Percentiles rank a stretch among this genome's conserved stretches.
Conservation (phyloP, 92 coral and sea anemone genomes). For the Phymanthus crucifer region DNA sequence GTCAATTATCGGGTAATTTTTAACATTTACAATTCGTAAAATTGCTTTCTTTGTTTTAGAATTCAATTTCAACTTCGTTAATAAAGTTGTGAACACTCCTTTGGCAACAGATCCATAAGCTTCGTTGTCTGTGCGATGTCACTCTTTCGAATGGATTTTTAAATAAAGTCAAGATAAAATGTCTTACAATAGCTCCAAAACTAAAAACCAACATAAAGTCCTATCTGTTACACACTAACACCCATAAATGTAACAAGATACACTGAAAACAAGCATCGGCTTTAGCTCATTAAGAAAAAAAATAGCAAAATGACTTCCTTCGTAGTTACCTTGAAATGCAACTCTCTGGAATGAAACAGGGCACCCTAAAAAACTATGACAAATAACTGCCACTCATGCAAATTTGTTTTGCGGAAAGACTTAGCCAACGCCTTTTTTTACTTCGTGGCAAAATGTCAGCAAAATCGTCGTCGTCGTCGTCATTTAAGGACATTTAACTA, state of each 20-base stretch:
- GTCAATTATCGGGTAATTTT: not conserved
- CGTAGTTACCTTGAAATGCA: constrained; percentile 4
- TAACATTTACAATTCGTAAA: not conserved
- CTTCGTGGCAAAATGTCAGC: not conserved
- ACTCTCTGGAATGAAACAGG: constrained; percentile 3
- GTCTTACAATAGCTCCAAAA: not conserved
- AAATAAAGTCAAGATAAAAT: not conserved
- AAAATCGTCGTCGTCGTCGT: too few species aligned
- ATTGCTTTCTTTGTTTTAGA: not conserved
- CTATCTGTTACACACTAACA: not conserved
- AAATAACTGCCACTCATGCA: not conserved
- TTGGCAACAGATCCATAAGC: not conserved
- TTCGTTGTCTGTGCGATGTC: not conserved
- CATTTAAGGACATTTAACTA: not conserved
- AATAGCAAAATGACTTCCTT: constrained; percentile 5
- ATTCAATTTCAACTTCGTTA: not conserved
- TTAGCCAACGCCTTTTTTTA: not conserved
- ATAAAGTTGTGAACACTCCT: constrained; percentile 5
- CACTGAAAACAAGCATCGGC: not conserved
- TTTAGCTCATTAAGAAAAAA: not conserved
- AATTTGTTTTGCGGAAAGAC: not conserved
- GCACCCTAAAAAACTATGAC: not conserved
- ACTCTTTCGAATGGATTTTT: constrained; percentile 2
- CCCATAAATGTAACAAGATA: not conserved
- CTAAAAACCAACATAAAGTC: constrained; percentile 2